Base-by-base conservation (phyloP, 2,797 vertebrate genomes). In the Bovichtus variegatus region DNA sequence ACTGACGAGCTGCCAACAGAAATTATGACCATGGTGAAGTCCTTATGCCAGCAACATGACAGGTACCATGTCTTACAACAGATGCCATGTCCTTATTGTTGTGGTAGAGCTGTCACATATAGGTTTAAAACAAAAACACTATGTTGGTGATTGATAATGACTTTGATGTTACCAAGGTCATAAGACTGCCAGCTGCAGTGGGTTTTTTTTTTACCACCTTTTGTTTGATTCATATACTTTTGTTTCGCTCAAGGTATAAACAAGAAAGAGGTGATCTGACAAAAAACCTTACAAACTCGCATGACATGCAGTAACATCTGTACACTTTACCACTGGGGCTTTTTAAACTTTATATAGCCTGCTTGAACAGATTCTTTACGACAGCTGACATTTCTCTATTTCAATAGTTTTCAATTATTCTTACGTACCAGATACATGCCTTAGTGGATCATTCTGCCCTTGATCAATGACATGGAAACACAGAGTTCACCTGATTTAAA, bases 1-100 rank as follows among this genome's bases (percentile, higher is more conserved):
- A 68, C 85, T 3, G 89, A 87, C 1, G 91, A 93, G 59, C 86
- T 89, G 51, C 92, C 94, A 3, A 50, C 75, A 62, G 90, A 95
- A 36, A 85, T 93, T 0, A 43, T 82, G 38, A 86, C 83, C 4
- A 21, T 63, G 23, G 81, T 93, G 15, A 85, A 93, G 41, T 85
- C 90, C 1, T 81, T 95, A 21, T 71, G 74, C n/a, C 91, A 95
- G 59, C 87, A 94, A 46, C 91, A 93, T n/a, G 87, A 93, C 91
- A 93, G 95, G 95, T 96, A 83, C 2, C 11, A 23, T 6, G 1
- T 46, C 43, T 51, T 0, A 40, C 0, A 15, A 8, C 25, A 9
- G 9, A 29, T 76, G 18, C 36, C 3, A 23, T 60, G 54, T 23
- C 4, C 12, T 64, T 2, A 27, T 10, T 27, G 4, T 47, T 49